Base-by-base conservation (phyloP, 1,140 invertebrate species). In the Diorhabda sublineata region DNA sequence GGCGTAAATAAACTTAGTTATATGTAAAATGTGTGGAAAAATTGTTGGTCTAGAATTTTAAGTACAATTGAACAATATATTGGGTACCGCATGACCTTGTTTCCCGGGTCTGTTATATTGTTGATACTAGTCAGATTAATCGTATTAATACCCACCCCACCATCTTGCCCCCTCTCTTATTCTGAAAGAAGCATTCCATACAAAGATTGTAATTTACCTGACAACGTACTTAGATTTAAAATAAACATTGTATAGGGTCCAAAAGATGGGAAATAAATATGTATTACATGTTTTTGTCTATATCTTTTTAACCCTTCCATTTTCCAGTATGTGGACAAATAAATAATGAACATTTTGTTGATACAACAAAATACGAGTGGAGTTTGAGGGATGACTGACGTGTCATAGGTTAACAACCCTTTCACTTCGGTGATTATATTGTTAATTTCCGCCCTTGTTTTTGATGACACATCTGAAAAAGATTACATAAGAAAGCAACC, bases 181-280 rank as follows among this genome's bases (percentile, higher is more conserved):
- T 75, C 73, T 75, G 72, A 77, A 75, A 73, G 69, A 78, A 80
- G 78, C 79, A 81, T 81, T 81, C 79, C 79, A 81, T 76, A 81
- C 77, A 81, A 81, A 81, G 78, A 78, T 81, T 81, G 75, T 80
- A 81, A 80, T 52, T 52, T 81, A 81, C 80, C 80, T 81, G 80
- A 81, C 78, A 80, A 81, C 79, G 79, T 81, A 81, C 80, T 81
- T 81, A 81, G 80, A 74, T 80, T 80, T 81, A 80, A 74, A 64
- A 79, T 8, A 52, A 52, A 52, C 47, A 80, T 78, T 81, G 80
- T 81, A 81, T 81, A 81, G 80, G 80, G 80, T 81, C 80, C 80
- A 81, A 81, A 81, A 79, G 80, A 81, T 81, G 80, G 80, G 79
- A 81, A 81, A 80, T 81, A 81, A 81, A 81, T 79, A 81, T 80